Conservation (phyloP, 2,113 vertebrate species). For the Varanus komodoensis region DNA sequence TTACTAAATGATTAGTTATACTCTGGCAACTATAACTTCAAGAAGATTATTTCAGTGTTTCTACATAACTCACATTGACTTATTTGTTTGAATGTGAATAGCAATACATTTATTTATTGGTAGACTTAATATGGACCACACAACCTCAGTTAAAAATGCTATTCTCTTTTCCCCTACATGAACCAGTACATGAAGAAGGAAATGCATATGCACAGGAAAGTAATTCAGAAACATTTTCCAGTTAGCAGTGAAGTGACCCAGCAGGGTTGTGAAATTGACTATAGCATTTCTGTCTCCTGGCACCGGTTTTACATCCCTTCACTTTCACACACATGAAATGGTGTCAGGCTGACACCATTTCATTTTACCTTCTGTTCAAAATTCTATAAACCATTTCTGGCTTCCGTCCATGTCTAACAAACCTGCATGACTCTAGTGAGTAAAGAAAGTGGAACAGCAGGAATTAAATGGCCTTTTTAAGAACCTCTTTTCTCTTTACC, state of each 20-base stretch:
- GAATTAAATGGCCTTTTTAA: background rate
- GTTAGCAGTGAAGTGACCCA: slow-evolving; percentile 14
- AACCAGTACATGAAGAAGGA: background rate
- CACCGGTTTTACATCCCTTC: slow-evolving; percentile 5
- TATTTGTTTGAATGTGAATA: background rate
- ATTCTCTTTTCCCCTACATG: background rate
- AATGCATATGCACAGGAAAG: slow-evolving; percentile 25
- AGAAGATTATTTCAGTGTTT: background rate
- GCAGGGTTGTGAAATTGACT: slow-evolving; percentile 1
- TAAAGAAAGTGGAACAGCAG: background rate
- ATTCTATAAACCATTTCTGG: background rate
- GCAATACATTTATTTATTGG: background rate
- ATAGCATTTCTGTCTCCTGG: background rate
- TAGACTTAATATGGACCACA: background rate
- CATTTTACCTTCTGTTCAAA: background rate
- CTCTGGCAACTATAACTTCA: background rate
- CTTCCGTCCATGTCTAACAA: background rate
- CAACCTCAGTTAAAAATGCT: slow-evolving; percentile 32
- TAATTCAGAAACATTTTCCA: slow-evolving; percentile 14
- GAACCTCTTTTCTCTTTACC: background rate
- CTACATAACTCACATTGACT: background rate
- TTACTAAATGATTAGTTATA: background rate
- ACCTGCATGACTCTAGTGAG: background rate
- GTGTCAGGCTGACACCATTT: background rate
- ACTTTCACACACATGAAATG: background rate